Base-by-base conservation (phyloP, 2,888 invertebrate species). In the Embidobia sp. region DNA sequence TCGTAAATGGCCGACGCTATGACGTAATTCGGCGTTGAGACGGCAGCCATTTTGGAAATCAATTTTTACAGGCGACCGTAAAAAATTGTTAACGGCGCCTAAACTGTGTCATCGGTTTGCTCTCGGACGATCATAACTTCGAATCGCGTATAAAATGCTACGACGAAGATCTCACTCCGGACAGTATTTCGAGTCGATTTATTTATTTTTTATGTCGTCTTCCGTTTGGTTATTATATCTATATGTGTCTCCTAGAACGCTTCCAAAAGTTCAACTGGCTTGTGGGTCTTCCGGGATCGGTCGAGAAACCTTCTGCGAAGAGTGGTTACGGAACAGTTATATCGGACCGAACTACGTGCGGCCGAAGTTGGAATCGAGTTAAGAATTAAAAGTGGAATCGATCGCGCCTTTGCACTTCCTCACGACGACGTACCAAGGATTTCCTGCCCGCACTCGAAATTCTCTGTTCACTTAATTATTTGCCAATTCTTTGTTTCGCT, bases 301-400 rank as follows among this genome's bases (percentile, higher is more conserved):
- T 67, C 77, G 59, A 61, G 77, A 77, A 77, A 27, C 59, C 63
- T 46, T 26, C 53, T 51, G 66, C 40, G 57, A 76, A 59, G 40
- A 37, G 57, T 70, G 76, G 76, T 70, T 70, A 51, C 57, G 64
- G 73, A 72, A 70, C 70, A 77, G 76, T 77, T 66, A 66, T 61
- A 59, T 37, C 42, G 26, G 53, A 55, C 35, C 40, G 55, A 67
- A 53, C 57, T 75, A 73, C 72, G 72, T 74, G 79, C 64, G 53
- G 33, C 64, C 49, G 42, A 80, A 81, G 76, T 81, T 81, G 44
- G 69, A 77, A 77, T 81, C 79, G 79, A 81, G 79, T 81, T 80
- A 78, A 77, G 81, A 81, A 81, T 81, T 81, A 81, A 79, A 79
- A 78, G 76, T 69, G 74, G 69, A 51, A 81, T 79, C 81, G 81